Evolutionary conservation across 2,888 invertebrate genomes (phyloP).

Genomic region (Phasia obesa): DNA sequence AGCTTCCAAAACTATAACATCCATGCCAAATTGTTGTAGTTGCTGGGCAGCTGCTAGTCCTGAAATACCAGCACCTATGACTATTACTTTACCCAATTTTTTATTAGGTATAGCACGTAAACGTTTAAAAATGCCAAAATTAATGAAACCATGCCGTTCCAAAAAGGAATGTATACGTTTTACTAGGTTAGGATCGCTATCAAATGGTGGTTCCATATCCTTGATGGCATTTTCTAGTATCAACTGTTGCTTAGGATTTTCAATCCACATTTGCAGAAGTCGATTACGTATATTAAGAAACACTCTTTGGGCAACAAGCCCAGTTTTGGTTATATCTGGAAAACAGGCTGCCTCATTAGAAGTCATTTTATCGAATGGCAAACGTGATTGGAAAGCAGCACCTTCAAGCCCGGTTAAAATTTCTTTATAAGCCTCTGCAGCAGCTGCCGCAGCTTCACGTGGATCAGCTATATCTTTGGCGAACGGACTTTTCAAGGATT

Average conservation of each 20-base stretch:
- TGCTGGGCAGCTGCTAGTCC: conserved; percentile 97
- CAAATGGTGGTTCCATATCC: conserved; percentile 94
- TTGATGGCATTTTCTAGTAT: conserved; percentile 91
- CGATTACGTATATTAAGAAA: conserved; percentile 96
- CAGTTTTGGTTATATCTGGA: conserved; percentile 93
- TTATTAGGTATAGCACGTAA: conserved; percentile 88
- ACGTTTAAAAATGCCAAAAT: conserved; percentile 97
- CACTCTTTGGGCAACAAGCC: conserved; percentile 91
- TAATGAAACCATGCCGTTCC: conserved; percentile 97
- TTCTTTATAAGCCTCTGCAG: conserved; percentile 78
- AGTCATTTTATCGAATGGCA: conserved; percentile 97
- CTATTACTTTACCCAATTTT: conserved; percentile 86
- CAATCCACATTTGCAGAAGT: conserved; percentile 96
- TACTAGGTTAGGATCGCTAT: conserved; percentile 93
- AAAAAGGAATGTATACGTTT: conserved; percentile 94
- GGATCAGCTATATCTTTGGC: conserved; percentile 74
- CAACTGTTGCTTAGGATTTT: conserved; percentile 96
- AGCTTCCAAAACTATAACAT: conserved; percentile 94
- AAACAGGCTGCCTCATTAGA: conserved; percentile 96
- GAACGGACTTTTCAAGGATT: conserved; percentile 72
- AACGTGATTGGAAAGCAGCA: conserved; percentile 95
- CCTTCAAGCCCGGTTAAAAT: conserved; percentile 88
- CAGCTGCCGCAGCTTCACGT: conserved; percentile 75
- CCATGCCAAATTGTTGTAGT: conserved; percentile 96
- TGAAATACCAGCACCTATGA: conserved; percentile 90